These are phyloP conservation scores for Hydractinia symbiolongicarpus DNA, from an alignment of 30 jellyfish, hydroid and myxozoan species.

Conservation along the genomic window DNA sequence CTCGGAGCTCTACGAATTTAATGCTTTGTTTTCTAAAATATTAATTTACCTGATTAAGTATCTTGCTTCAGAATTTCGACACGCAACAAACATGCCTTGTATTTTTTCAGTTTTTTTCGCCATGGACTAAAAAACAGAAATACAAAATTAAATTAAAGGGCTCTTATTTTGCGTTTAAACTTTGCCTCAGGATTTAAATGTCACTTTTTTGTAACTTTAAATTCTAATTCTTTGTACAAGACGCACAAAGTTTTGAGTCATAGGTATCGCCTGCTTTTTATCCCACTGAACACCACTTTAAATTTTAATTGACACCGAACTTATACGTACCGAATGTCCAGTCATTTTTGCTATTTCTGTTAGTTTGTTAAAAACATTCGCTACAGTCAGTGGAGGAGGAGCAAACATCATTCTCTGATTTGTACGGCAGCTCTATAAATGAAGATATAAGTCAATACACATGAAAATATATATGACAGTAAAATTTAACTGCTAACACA, in stretches of 20 bases:
- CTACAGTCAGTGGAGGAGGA: conserved; percentile 78
- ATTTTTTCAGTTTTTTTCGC: conserved; percentile 74
- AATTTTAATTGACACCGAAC: too few species aligned
- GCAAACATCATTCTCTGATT: conserved; percentile 93
- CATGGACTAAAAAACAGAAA: conserved; percentile 56
- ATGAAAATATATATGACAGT: too few species aligned
- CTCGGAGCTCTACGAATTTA: too few species aligned
- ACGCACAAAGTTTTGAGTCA: too few species aligned
- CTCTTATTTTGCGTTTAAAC: too few species aligned
- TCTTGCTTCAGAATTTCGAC: conserved; percentile 84
- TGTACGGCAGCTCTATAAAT: conserved; percentile 62
- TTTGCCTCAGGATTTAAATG: too few species aligned
- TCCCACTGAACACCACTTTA: too few species aligned
- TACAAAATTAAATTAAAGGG: not conserved
- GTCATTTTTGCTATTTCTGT: conserved; percentile 88
- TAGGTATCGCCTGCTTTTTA: too few species aligned
- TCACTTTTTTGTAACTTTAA: too few species aligned
- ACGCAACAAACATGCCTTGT: conserved; percentile 87
- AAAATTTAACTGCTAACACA: too few species aligned
- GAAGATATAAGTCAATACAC: not conserved
- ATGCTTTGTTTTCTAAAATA: not conserved
- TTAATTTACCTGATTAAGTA: conserved; percentile 68
- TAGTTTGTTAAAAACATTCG: conserved; percentile 55
- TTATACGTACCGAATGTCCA: conserved; percentile 71
- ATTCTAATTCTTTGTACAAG: too few species aligned